These are phyloP conservation scores for Elanus axillaris DNA, from an alignment of 2,113 vertebrate genomes.

Conservation along the genomic window DNA sequence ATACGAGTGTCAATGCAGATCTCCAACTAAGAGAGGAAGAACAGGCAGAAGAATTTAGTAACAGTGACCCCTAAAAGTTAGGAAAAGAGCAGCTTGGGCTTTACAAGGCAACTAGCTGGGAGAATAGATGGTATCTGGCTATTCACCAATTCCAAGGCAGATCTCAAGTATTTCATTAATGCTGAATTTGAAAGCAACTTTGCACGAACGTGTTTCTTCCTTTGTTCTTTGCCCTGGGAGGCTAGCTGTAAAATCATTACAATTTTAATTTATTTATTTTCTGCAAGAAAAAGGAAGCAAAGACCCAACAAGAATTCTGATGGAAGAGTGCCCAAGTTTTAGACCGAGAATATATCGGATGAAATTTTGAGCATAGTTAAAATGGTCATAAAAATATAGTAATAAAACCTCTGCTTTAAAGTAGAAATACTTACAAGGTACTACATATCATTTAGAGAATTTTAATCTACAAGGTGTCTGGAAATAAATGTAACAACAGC, in stretches of 20 bases:
- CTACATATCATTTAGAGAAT: background rate
- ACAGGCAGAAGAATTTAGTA: background rate
- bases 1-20: accelerated
- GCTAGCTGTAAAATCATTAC: background rate
- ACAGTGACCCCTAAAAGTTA: background rate
- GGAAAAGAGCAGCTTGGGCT: constrained; percentile 14
- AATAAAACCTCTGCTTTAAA: background rate
- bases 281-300: background rate
- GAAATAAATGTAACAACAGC: background rate
- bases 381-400: background rate
- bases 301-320: background rate
- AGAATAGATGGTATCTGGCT: constrained; percentile 23
- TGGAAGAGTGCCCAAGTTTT: background rate
- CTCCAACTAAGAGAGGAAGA: background rate
- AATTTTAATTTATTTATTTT: background rate
- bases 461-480: background rate
- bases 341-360: background rate
- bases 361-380: background rate
- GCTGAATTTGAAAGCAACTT: constrained; percentile 13
- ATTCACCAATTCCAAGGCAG: background rate
- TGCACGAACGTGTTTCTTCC: background rate
- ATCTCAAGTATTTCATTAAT: constrained; percentile 16
- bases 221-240: constrained; percentile 2
- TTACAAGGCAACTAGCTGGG: background rate
- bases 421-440: background rate